phyloP scores from a whole-genome alignment of 2,113 vertebrate species.

The Tetrax tetrax region DNA sequence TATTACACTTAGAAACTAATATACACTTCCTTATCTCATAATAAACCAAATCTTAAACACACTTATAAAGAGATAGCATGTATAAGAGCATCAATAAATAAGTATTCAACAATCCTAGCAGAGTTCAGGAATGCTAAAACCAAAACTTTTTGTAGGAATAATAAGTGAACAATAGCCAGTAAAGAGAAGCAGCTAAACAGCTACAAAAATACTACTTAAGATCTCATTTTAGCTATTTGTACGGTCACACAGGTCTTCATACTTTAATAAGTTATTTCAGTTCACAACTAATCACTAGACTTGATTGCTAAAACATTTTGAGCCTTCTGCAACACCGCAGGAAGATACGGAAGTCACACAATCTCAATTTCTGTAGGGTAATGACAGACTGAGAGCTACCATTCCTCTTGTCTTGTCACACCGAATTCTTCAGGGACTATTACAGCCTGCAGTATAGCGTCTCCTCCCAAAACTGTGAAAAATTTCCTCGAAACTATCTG shows the following conservation, averaged over 20 bases:
- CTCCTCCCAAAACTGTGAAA: not conserved
- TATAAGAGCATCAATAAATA: not conserved
- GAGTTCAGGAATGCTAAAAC: not conserved
- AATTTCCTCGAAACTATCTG: not conserved
- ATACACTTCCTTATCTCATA: not conserved
- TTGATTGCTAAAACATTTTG: not conserved
- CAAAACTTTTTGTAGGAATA: not conserved
- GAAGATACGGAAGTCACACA: not conserved
- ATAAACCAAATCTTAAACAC: not conserved
- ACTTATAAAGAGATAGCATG: not conserved
- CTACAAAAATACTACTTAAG: not conserved
- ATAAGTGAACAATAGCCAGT: not conserved
- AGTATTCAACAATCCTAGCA: not conserved
- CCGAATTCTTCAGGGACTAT: not conserved
- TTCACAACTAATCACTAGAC: not conserved
- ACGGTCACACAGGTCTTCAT: not conserved
- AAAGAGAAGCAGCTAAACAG: not conserved
- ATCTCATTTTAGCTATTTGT: not conserved
- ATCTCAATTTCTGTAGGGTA: not conserved
- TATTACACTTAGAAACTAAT: not conserved
- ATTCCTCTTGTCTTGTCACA: not conserved
- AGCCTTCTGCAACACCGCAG: not conserved
- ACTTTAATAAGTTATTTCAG: not conserved
- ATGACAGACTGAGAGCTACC: not conserved
- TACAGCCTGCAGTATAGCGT: not conserved